Percentiles rank a stretch among this genome's conserved stretches.
phyloP scores from a whole-genome alignment of 2,797 vertebrate genomes.

The Knipowitschia caucasica region DNA sequence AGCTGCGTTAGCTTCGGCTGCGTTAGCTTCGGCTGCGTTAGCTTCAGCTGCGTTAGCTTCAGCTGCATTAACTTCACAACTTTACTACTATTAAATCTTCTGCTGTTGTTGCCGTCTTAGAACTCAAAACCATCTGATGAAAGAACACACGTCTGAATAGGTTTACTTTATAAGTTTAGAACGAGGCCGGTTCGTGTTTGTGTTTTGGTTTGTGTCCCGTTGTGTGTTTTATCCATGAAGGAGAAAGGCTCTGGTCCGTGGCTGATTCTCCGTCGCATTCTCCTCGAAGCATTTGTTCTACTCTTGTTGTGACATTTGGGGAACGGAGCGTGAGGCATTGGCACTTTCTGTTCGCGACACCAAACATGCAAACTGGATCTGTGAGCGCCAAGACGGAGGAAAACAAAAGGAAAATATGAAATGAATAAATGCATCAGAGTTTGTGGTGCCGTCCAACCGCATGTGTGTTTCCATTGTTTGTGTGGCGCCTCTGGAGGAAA shows the following conservation, averaged over 20 bases:
- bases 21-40: no score
- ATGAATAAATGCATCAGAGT: conserved; percentile 73
- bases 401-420: conserved; percentile 59
- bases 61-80: no score
- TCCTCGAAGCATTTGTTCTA: conserved; percentile 44
- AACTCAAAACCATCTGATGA: no score
- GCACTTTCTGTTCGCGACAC: conserved; percentile 42
- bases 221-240: conserved; percentile 13
- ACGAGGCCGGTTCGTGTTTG: no score
- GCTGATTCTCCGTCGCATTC: conserved; percentile 44
- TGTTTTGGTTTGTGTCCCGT: no score
- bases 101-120: no score
- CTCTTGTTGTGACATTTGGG: conserved; percentile 56
- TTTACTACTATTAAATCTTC: no score
- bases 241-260: conserved; percentile 9
- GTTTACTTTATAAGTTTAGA: no score
- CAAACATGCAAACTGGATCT: conserved; percentile 20
- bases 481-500: no score
- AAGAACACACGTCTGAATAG: no score
- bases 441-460: conserved; percentile 35
- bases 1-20: no score
- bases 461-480: conserved; percentile 8
- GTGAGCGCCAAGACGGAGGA: conserved; percentile 27
- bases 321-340: conserved; percentile 52
- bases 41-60: no score